These are phyloP conservation scores for Megalopta genalis DNA, from an alignment of 1,140 invertebrate genomes.

Conservation along the genomic window DNA sequence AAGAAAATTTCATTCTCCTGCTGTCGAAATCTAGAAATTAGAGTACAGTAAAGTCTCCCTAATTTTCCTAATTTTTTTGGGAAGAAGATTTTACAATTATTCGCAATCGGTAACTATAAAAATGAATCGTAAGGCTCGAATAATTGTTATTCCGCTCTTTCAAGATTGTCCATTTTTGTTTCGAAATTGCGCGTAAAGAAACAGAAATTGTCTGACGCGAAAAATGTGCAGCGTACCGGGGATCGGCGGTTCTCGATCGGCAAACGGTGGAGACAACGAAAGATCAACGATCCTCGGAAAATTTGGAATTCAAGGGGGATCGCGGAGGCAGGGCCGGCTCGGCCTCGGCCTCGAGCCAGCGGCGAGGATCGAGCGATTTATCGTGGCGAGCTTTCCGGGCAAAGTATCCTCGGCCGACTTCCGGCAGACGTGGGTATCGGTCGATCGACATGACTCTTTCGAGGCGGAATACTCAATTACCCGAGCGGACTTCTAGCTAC, in stretches of 20 bases:
- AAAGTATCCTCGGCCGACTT: constrained; percentile 76
- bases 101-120: too few species aligned
- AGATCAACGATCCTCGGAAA: neutral
- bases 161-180: too few species aligned
- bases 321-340: neutral
- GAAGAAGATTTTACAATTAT: too few species aligned
- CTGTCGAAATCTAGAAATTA: too few species aligned
- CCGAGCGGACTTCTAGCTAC: constrained; percentile 50
- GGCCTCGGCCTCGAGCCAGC: neutral
- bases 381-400: constrained; percentile 74
- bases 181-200: too few species aligned
- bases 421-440: constrained; percentile 75
- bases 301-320: constrained; percentile 7
- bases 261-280: neutral
- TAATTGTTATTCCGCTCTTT: too few species aligned
- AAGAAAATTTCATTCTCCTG: too few species aligned
- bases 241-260: neutral
- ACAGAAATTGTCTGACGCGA: too few species aligned
- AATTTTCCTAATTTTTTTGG: too few species aligned
- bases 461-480: constrained; percentile 78
- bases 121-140: too few species aligned
- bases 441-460: constrained; percentile 77
- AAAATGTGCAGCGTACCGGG: too few species aligned
- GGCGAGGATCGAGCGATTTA: constrained; percentile 67
- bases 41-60: too few species aligned